phyloP scores from a whole-genome alignment of 2,888 invertebrate genomes.

The Epirrita christyi region DNA sequence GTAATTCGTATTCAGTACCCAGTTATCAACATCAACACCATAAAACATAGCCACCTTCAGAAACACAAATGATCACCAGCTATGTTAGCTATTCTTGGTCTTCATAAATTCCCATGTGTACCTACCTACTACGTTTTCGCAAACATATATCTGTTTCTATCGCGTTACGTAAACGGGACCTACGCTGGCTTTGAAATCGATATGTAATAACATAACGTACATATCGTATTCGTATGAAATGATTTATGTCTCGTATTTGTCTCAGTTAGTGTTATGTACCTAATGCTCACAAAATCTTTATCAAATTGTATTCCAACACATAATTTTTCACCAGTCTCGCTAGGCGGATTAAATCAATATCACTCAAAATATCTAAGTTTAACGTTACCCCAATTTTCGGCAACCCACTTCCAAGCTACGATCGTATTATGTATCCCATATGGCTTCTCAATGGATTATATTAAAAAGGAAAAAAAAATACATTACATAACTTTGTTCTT shows the following conservation, averaged over 20 bases:
- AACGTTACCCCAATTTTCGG: conserved; percentile 17
- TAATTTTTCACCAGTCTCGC: neutral
- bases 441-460: conserved; percentile 22
- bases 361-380: conserved; percentile 4
- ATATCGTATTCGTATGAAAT: conserved; percentile 43
- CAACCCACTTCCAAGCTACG: conserved; percentile 7
- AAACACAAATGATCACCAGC: conserved; percentile 74
- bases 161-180: conserved; percentile 69
- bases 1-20: conserved; percentile 38
- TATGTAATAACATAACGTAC: too few relatives aligned
- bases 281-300: conserved; percentile 14
- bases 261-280: conserved; percentile 13
- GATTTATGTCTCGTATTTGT: conserved; percentile 13
- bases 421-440: conserved; percentile 13
- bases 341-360: conserved; percentile 16
- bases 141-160: conserved; percentile 42
- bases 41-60: conserved; percentile 62
- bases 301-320: neutral
- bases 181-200: conserved; percentile 61
- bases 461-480: conserved; percentile 43
- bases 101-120: conserved; percentile 31
- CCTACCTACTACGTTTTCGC: conserved; percentile 25
- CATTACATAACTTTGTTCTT: conserved; percentile 71
- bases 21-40: conserved; percentile 53
- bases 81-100: conserved; percentile 58